These are phyloP conservation scores for Eristalis arbustorum DNA, from an alignment of 2,888 invertebrate genomes.

Conservation along the genomic window DNA sequence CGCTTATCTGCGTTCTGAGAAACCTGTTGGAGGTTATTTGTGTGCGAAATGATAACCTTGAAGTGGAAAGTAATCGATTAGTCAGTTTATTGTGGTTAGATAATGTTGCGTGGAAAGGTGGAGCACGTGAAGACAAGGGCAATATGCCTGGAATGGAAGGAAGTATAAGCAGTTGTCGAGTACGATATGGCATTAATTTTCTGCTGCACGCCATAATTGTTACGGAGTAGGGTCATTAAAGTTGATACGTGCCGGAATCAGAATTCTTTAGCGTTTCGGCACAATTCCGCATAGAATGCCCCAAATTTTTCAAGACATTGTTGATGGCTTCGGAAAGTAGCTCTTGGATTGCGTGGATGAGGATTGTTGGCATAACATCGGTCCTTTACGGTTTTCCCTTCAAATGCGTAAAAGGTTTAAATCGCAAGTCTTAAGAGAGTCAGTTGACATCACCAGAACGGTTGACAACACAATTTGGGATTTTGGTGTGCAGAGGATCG, in stretches of 20 bases:
- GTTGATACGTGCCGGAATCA: not conserved
- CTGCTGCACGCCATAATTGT: not conserved
- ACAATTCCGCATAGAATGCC: too few species aligned
- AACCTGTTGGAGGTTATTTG: not conserved
- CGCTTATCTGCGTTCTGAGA: conserved; percentile 19
- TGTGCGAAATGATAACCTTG: not conserved
- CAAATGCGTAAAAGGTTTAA: too few species aligned
- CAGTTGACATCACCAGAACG: too few species aligned
- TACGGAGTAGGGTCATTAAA: not conserved
- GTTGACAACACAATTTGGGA: too few species aligned
- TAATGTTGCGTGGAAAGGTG: not conserved
- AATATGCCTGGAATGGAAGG: not conserved
- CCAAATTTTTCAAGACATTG: too few species aligned
- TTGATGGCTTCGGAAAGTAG: too few species aligned
- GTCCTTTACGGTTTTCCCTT: too few species aligned
- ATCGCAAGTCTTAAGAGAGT: too few species aligned
- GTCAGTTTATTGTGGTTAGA: not conserved
- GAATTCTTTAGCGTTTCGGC: too few species aligned
- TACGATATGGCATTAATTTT: not conserved
- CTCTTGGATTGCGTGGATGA: too few species aligned
- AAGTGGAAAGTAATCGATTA: not conserved
- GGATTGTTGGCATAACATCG: too few species aligned
- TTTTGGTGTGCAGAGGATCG: too few species aligned
- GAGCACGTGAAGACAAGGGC: not conserved
- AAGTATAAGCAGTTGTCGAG: not conserved